Base-by-base conservation (phyloP, 2,888 invertebrate species). In the Hypolimnas misippus region DNA sequence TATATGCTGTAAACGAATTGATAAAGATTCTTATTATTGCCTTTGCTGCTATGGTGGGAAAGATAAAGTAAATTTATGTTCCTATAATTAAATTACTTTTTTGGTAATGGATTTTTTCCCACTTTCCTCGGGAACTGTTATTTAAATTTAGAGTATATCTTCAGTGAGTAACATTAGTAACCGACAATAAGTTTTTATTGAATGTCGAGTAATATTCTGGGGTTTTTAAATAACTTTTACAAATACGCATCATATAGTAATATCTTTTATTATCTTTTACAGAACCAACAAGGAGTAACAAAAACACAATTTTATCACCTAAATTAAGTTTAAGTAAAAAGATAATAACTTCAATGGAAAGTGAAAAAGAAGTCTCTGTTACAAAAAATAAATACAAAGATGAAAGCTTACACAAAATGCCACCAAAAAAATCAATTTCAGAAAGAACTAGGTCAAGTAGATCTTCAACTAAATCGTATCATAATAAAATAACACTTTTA, bases 251-350 rank as follows among this genome's bases (percentile, higher is more conserved):
- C 12, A n/a, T 12, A 35, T 12, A 2, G n/a, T 38, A 38, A 33
- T 25, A 46, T 17, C 5, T 16, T 49, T n/a, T 56, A 17, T 25
- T 33, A 12, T 42, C 42, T 54, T 66, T 83, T 81, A 52, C 68
- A 87, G 87, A 81, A 66, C 35, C 70, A 57, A 57, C 71, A 21
- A 73, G 69, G 49, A 72, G 71, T 60, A 62, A 68, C 35, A 82
- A 75, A 73, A 76, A 65, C 66, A 54, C 71, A 25, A 73, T 71
- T 53, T 63, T 69, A 25, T 33, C 72, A 55, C 65, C 76, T 29
- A 85, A 78, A 81, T 73, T 71, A 74, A 83, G 73, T 65, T 31
- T 81, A 75, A 82, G 78, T 65, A 85, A 82, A 79, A 82, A 78
- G 71, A 35, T 70, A 31, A 59, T 72, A 42, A 69, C 68, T 56